These are phyloP conservation scores for Platycheirus rosarum DNA, from an alignment of 2,888 invertebrate genomes.

Conservation along the genomic window DNA sequence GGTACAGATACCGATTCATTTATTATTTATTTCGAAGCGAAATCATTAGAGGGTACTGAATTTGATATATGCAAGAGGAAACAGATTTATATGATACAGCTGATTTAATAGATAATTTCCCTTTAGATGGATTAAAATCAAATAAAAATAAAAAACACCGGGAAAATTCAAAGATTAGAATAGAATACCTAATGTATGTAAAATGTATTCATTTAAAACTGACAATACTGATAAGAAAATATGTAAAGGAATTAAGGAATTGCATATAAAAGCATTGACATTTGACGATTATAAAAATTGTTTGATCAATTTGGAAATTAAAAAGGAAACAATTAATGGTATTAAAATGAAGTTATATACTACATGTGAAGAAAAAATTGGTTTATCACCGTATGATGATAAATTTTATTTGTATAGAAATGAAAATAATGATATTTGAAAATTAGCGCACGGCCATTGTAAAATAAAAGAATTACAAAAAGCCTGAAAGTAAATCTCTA, in stretches of 20 bases:
- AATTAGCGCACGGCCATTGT: not conserved
- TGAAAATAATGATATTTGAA: slow-evolving; percentile 1
- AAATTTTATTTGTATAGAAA: not conserved
- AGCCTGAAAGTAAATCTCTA: not conserved
- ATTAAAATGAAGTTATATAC: slow-evolving; percentile 26
- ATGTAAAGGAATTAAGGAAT: slow-evolving; percentile 21
- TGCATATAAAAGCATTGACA: slow-evolving; percentile 28
- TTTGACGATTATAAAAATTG: no score
- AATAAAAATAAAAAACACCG: slow-evolving; percentile 19
- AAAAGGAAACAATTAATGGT: slow-evolving; percentile 4
- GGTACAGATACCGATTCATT: slow-evolving; percentile 32
- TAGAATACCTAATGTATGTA: slow-evolving; percentile 3
- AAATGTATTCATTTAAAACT: slow-evolving; percentile 19
- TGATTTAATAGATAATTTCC: slow-evolving; percentile 34
- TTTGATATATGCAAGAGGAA: slow-evolving; percentile 34
- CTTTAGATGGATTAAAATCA: no score
- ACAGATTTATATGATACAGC: slow-evolving; percentile 37
- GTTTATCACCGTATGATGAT: no score
- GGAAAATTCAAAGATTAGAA: slow-evolving; percentile 20
- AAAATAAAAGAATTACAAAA: slow-evolving; percentile 3
- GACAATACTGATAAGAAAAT: slow-evolving; percentile 18
- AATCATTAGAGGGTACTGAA: slow-evolving; percentile 32
- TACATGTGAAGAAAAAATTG: no score
- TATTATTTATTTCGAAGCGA: slow-evolving; percentile 35
- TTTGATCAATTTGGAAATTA: slow-evolving; percentile 12